Evolutionary conservation across 1,140 invertebrate species (phyloP), one percentile per base, ranked within the genome.

Genomic region (Pantala flavescens): DNA sequence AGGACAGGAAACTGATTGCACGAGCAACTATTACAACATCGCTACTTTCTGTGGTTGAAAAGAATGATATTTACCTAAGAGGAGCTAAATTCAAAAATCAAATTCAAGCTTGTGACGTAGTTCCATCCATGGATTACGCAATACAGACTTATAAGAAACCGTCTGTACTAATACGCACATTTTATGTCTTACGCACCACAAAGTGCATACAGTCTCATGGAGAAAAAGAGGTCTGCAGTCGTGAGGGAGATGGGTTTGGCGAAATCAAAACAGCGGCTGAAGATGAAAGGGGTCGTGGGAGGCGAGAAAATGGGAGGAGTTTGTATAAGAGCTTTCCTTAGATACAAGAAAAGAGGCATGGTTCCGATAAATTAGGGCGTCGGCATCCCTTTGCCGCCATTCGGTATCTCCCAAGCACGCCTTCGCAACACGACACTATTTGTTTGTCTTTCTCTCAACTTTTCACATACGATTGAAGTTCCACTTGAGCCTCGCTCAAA

Each of bases 331-430:
- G 49, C 49, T 21, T 63, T 16, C 49, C 49, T 63, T 7, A 19
- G n/a, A 63, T 19, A 63, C 49, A 63, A 63, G 49, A 12, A 63
- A 63, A 63, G 49, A 63, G 49, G 49, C 49, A 63, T 63, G 49
- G 49, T 63, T 63, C 49, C 49, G 49, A 63, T 63, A 63, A 63
- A 63, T 63, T 63, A 63, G 49, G 49, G 49, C 49, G 49, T 3
- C 49, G 49, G 49, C 49, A 63, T 63, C 49, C 49, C 49, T 63
- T 63, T 63, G 49, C 5, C 49, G 49, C 49, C 49, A 21, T 63
- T 63, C 49, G 49, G 28, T 7, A 7, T 21, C 49, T 21, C 49
- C 49, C 49, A 3, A 3, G 16, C 16, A 3, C 49, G 49, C 49
- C 49, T 63, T 9, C 28, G 49, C 49, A 63, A 63, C 49, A 63